Percentiles rank a stretch among this genome's conserved stretches.
phyloP scores from a whole-genome alignment of 2,113 vertebrate species.

The Oncorhynchus gorbuscha region DNA sequence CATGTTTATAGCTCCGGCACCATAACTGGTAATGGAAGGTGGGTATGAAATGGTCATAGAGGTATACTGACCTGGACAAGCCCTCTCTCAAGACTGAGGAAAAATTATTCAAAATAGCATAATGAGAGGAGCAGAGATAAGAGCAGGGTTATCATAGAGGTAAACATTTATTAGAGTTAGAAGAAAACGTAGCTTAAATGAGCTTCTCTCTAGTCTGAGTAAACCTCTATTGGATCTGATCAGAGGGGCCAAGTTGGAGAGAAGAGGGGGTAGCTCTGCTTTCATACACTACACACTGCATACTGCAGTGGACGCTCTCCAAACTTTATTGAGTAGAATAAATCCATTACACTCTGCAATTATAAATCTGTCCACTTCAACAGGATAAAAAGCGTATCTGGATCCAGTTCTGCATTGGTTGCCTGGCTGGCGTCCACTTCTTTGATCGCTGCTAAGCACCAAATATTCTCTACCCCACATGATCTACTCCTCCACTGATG shows the following conservation, averaged over 20 bases:
- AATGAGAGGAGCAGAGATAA: constrained; percentile 28
- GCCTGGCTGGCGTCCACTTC: constrained; percentile 31
- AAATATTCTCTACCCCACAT: constrained; percentile 37
- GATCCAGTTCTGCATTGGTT: constrained; percentile 44
- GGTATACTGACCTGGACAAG: constrained; percentile 27
- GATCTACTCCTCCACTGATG: constrained; percentile 25
- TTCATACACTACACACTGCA: constrained; percentile 16
- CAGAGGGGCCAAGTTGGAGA: not conserved
- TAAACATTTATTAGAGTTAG: constrained; percentile 53
- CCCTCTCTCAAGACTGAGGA: constrained; percentile 32
- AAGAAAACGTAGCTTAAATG: constrained; percentile 30
- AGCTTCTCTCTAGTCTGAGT: constrained; percentile 33
- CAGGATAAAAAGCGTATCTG: constrained; percentile 24
- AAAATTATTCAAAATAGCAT: constrained; percentile 53
- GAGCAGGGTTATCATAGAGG: constrained; percentile 39
- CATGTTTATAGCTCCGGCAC: constrained; percentile 50
- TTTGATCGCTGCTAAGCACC: constrained; percentile 47
- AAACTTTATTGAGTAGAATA: constrained; percentile 15
- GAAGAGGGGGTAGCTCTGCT: constrained; percentile 5
- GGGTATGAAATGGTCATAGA: constrained; percentile 45
- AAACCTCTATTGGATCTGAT: constrained; percentile 15
- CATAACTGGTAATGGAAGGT: constrained; percentile 57
- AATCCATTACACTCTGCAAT: constrained; percentile 48
- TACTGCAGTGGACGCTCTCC: not conserved
- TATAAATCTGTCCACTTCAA: constrained; percentile 47